Base-by-base conservation (phyloP, 2,888 invertebrate genomes). In the Leptogaster cylindrica region DNA sequence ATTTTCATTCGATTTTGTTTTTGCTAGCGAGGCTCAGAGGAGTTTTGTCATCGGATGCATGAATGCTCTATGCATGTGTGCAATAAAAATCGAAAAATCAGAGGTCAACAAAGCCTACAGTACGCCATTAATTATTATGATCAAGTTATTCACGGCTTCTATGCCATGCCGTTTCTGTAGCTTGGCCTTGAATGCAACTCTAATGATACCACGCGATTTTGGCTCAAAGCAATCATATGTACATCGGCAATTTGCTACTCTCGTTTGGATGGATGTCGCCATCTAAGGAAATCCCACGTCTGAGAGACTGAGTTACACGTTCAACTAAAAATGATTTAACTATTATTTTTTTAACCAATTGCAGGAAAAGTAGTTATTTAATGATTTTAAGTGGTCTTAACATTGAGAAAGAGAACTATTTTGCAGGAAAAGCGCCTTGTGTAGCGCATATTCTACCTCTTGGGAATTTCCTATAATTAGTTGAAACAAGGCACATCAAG, bases 131-230 rank as follows among this genome's bases (percentile, higher is more conserved):
- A 61, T 61, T 61, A 61, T 61, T 61, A 23, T 61, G 44, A 61
- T 61, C 41, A 27, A 61, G 44, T 61, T 41, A 61, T 44, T 44
- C 44, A 44, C 41, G 44, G 44, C 61, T 44, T 16, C 10, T 61
- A 44, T 44, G 41, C 44, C 28, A 14, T 28, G 44, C 61, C 44
- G 61, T 20, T 58, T 58, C 39, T 41, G 23, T n/a, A 14, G 39
- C 16, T 39, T 58, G 58, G 27, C 61, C 61, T 61, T 61, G 44
- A 61, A 61, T 61, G 61, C 61, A 61, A 28, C 61, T 61, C 61
- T 61, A 61, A 61, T 61, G 61, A 61, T 61, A 61, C 61, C 61
- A 61, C 61, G 61, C 61, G 44, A 27, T 61, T 44, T 41, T 41
- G 61, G 31, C 10, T 55, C 23, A 14, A 55, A 55, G 36, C 23